Conservation (phyloP, 2,888 invertebrate species). For the Perizoma flavofasciatum region DNA sequence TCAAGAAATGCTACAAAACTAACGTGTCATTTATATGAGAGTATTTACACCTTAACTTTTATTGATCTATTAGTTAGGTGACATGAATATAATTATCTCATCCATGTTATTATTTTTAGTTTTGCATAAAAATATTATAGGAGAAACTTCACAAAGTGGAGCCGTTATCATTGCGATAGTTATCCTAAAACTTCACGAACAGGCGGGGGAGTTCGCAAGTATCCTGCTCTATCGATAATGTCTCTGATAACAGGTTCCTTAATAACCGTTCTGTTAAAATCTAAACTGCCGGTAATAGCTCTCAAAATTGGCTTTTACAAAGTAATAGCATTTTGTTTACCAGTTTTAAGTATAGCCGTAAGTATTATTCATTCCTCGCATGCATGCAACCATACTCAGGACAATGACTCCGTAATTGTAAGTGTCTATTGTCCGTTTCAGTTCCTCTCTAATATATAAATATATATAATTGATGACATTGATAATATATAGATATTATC, state of each 20-base stretch:
- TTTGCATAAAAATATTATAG: background rate
- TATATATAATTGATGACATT: background rate
- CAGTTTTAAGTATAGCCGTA: conserved; percentile 26
- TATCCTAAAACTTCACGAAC: conserved; percentile 41
- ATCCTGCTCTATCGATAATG: conserved; percentile 44
- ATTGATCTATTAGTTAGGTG: conserved; percentile 2
- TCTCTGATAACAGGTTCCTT: conserved; percentile 50
- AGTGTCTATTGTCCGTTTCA: conserved; percentile 19
- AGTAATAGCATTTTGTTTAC: conserved; percentile 40
- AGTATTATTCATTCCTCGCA: conserved; percentile 30
- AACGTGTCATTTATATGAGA: conserved; percentile 30
- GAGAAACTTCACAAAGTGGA: conserved; percentile 6
- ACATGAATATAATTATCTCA: background rate
- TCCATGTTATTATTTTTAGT: background rate
- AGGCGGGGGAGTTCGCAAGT: conserved; percentile 41
- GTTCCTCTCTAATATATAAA: conserved; percentile 5
- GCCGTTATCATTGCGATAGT: conserved; percentile 36
- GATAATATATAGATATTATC: too few relatives aligned
- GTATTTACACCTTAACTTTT: conserved; percentile 5
- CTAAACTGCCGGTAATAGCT: conserved; percentile 46
- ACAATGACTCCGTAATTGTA: conserved; percentile 18
- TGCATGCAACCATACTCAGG: conserved; percentile 18
- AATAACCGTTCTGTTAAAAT: conserved; percentile 49
- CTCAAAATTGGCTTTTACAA: conserved; percentile 41
- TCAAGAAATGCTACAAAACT: conserved; percentile 45